phyloP scores from a whole-genome alignment of 2,797 vertebrate genomes.

The Neosilurus mollespiculum region DNA sequence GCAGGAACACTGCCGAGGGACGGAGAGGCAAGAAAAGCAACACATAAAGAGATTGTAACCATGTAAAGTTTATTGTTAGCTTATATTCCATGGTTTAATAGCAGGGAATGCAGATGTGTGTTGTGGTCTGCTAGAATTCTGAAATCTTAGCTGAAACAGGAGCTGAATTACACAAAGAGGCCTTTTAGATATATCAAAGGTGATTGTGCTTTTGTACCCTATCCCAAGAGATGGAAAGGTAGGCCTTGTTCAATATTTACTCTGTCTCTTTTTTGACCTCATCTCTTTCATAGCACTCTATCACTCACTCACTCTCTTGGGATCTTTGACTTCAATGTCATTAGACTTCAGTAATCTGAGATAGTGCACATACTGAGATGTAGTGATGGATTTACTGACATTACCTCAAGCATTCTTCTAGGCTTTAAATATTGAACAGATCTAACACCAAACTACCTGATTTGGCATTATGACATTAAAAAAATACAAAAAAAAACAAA shows the following conservation, averaged over 20 bases:
- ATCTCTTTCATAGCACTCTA: not conserved
- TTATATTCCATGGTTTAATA: not conserved
- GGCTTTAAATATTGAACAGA: not conserved
- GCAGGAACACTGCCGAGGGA: not conserved
- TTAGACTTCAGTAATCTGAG: not conserved
- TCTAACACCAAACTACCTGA: not conserved
- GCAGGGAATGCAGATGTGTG: not conserved
- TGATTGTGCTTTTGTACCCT: conserved; percentile 4
- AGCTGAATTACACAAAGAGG: not conserved
- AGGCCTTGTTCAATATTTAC: conserved; percentile 9
- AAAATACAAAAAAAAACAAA: too few species aligned
- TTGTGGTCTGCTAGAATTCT: not conserved
- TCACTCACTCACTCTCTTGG: not conserved
- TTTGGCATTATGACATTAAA: not conserved
- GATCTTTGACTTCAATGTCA: not conserved
- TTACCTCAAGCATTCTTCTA: not conserved
- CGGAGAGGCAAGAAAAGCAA: not conserved
- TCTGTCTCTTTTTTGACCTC: not conserved
- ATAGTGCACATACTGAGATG: not conserved
- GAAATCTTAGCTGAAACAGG: not conserved
- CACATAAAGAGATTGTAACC: not conserved
- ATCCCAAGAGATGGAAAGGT: conserved; percentile 1
- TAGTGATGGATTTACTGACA: not conserved
- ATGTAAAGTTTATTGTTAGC: not conserved
- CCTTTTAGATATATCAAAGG: not conserved